A percentile compares a stretch with the other conserved stretches of the same genome.
Conservation (phyloP, 2,888 invertebrate species). For the Chalcosyrphus nemorum region DNA sequence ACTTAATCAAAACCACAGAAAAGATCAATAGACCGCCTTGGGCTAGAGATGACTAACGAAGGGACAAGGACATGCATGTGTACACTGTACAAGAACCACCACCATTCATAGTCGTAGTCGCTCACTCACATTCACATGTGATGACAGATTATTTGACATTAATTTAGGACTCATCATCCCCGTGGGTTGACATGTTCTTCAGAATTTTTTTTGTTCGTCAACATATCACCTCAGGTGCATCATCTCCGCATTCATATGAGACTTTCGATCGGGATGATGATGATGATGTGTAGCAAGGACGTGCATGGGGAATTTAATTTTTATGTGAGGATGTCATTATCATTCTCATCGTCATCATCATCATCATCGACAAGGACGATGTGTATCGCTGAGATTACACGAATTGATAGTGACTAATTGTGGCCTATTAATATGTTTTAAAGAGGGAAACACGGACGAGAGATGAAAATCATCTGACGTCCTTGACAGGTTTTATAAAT, state of each 20-base stretch:
- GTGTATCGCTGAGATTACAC: slow-evolving; percentile 70
- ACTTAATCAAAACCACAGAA: slow-evolving; percentile 79
- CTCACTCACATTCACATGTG: slow-evolving; percentile 15
- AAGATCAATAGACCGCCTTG: slow-evolving; percentile 61
- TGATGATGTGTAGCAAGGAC: slow-evolving; percentile 54
- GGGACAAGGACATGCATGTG: slow-evolving; percentile 44
- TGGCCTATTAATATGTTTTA: slow-evolving; percentile 49
- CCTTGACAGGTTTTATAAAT: slow-evolving; percentile 66
- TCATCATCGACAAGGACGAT: slow-evolving; percentile 68
- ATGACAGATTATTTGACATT: slow-evolving; percentile 68
- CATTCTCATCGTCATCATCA: slow-evolving; percentile 59
- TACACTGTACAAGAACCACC: slow-evolving; percentile 17
- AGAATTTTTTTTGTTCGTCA: too few species aligned
- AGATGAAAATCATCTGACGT: slow-evolving; percentile 39
- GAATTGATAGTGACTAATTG: slow-evolving; percentile 71
- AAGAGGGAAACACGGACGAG: not conserved
- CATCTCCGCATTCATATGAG: slow-evolving; percentile 25
- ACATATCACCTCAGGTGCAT: slow-evolving; percentile 68
- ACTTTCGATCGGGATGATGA: slow-evolving; percentile 42
- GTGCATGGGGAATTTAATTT: slow-evolving; percentile 65
- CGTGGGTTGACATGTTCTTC: slow-evolving; percentile 57
- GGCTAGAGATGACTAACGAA: slow-evolving; percentile 38
- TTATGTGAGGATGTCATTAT: slow-evolving; percentile 66
- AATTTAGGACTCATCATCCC: slow-evolving; percentile 68
- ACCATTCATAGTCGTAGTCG: not conserved